Base-by-base conservation (phyloP, 1,140 invertebrate species). In the Atopsyche davidsoni region DNA sequence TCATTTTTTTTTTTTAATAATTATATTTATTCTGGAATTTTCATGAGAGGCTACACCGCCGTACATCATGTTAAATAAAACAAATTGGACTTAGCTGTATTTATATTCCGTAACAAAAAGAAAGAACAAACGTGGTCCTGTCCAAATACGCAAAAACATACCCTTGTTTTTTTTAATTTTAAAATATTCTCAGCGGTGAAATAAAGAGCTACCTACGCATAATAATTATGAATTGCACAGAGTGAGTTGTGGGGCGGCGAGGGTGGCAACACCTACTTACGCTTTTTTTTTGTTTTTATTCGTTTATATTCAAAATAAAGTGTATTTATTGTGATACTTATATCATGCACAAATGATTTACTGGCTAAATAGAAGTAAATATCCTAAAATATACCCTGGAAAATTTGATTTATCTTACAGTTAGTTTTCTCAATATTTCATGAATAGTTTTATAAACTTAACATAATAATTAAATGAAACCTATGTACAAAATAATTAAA, bases 121-220 rank as follows among this genome's bases (percentile, higher is more conserved):
- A n/a, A n/a, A n/a, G n/a, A n/a, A 31, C 41, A 22, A 47, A 46
- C 50, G 22, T 11, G 24, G 23, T 23, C 42, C 46, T 52, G 36
- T 39, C 13, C 39, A 48, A 46, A 46, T 46, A 25, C 31, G 34
- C 38, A 57, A 53, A 46, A 44, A 17, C 28, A 14, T 43, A 40
- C 42, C 55, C 50, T 42, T 34, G 43, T 57, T 53, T 57, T 53
- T 57, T 57, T 53, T 57, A 53, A 53, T 57, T 53, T 51, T 50
- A 35, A 53, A 57, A 53, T 57, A 53, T 57, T 53, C 55, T 57
- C 55, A 42, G 51, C 36, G 55, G 55, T 57, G 47, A 57, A 53
- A 57, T 57, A 57, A 57, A 57, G 35, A 36, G 46, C 41, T 57
- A 53, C 43, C 46, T 50, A 35, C 28, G 51, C 35, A 46, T 53